These are phyloP conservation scores for Pleuronectes platessa DNA, from an alignment of 2,113 vertebrate genomes.

Conservation along the genomic window DNA sequence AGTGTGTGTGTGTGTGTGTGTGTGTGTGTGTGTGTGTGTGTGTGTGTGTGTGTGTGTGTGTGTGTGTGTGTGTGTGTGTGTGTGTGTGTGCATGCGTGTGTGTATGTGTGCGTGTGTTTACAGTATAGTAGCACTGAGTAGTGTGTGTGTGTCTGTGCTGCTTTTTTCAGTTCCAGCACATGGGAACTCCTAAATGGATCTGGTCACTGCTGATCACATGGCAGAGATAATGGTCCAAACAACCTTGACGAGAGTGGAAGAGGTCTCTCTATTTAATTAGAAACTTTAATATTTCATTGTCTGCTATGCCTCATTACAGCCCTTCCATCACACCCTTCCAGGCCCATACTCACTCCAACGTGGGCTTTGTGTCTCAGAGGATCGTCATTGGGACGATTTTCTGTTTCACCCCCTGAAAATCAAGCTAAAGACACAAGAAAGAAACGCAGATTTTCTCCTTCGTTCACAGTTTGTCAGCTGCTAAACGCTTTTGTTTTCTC, in stretches of 20 bases:
- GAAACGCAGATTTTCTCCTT: conserved; percentile 6
- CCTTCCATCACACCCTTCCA: conserved; percentile 76
- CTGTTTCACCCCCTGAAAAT: conserved; percentile 33
- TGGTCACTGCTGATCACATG: conserved; percentile 80
- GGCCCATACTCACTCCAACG: conserved; percentile 51
- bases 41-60: conserved; percentile 30
- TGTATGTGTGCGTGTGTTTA: conserved; percentile 30
- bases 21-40: conserved; percentile 32
- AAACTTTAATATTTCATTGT: conserved; percentile 87
- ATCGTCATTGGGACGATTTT: conserved; percentile 52
- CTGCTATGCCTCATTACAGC: conserved; percentile 82
- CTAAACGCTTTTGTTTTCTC: conserved; percentile 28
- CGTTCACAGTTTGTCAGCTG: conserved; percentile 21
- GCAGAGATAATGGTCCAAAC: conserved; percentile 84
- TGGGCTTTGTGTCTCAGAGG: conserved; percentile 52
- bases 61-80: conserved; percentile 36
- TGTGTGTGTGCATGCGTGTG: conserved; percentile 29
- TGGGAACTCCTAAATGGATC: conserved; percentile 73
- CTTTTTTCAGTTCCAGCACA: conserved; percentile 55
- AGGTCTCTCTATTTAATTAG: conserved; percentile 85
- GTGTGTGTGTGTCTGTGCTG: conserved; percentile 32
- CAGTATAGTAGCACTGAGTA: neutral
- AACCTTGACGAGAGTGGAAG: conserved; percentile 82
- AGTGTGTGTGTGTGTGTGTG: neutral
- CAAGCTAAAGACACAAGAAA: conserved; percentile 1